phyloP scores from a whole-genome alignment of 1,140 invertebrate genomes.

The Rhizoglyphus robini region DNA sequence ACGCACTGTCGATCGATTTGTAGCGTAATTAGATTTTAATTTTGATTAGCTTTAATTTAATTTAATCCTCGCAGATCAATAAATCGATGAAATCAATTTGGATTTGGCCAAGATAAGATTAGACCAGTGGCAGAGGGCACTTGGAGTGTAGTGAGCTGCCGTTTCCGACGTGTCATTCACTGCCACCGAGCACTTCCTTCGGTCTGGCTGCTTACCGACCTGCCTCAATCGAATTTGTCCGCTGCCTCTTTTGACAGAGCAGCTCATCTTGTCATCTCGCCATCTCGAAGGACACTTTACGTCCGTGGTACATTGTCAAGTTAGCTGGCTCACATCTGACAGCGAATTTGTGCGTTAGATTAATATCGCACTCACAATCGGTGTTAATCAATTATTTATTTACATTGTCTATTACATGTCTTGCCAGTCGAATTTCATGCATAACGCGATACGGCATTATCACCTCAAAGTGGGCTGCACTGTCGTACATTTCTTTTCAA shows the following conservation, averaged over 20 bases:
- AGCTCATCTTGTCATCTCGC: constrained; percentile 9
- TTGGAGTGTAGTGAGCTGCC: background rate
- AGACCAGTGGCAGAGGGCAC: background rate
- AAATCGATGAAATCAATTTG: constrained; percentile 10
- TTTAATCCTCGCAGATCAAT: constrained; percentile 1
- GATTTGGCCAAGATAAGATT: constrained; percentile 1
- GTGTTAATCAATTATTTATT: constrained; percentile 11
- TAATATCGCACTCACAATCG: background rate
- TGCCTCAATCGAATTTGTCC: too few relatives aligned
- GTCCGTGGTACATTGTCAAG: background rate
- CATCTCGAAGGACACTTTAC: background rate
- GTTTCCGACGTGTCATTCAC: background rate
- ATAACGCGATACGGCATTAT: background rate
- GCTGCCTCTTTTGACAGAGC: background rate
- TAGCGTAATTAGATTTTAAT: constrained; percentile 13
- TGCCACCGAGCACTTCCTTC: too few relatives aligned
- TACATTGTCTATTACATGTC: background rate
- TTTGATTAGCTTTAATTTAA: constrained; percentile 13
- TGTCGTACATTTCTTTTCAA: background rate
- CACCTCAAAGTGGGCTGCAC: background rate
- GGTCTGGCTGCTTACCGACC: too few relatives aligned
- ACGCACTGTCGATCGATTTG: background rate
- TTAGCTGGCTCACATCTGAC: constrained; percentile 5
- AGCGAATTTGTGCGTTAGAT: background rate
- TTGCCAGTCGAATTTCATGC: background rate